Evolutionary conservation across 2,888 invertebrate genomes (phyloP).

Genomic region (Ophion costatus): DNA sequence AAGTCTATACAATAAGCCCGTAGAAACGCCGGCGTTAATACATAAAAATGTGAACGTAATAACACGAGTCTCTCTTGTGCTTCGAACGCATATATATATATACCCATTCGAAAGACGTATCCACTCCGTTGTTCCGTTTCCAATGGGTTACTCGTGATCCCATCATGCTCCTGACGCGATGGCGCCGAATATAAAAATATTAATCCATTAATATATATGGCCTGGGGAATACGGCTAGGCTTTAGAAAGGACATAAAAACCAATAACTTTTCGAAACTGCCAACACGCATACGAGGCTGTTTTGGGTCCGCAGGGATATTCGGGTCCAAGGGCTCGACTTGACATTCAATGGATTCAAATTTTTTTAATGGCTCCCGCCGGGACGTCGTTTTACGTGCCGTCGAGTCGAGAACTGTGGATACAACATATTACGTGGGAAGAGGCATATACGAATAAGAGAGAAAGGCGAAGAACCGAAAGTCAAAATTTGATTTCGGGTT

Average conservation of each 20-base stretch:
- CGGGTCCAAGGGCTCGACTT: constrained; percentile 29
- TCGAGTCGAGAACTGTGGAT: background rate
- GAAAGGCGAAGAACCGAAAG: background rate
- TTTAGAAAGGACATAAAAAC: constrained; percentile 65
- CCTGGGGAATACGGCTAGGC: constrained; percentile 49
- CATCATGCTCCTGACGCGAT: constrained; percentile 50
- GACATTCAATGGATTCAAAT: constrained; percentile 39
- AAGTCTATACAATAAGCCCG: constrained; percentile 1
- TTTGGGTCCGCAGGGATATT: constrained; percentile 1
- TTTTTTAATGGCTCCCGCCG: constrained; percentile 48
- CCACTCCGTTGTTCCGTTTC: constrained; percentile 19
- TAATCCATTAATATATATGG: constrained; percentile 73
- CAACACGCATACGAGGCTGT: constrained; percentile 1
- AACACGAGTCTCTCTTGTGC: constrained; percentile 26
- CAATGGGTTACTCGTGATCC: constrained; percentile 39
- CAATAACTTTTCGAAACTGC: constrained; percentile 60
- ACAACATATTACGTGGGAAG: background rate
- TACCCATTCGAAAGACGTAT: constrained; percentile 54
- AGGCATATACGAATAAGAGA: constrained; percentile 11
- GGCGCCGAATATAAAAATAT: constrained; percentile 73
- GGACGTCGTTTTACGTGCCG: background rate
- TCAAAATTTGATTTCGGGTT: background rate
- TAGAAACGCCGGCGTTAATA: constrained; percentile 38
- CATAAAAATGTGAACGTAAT: constrained; percentile 61
- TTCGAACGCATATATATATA: constrained; percentile 58